Evolutionary conservation across 1,140 invertebrate species (phyloP).

Genomic region (Adoxophyes honmai): DNA sequence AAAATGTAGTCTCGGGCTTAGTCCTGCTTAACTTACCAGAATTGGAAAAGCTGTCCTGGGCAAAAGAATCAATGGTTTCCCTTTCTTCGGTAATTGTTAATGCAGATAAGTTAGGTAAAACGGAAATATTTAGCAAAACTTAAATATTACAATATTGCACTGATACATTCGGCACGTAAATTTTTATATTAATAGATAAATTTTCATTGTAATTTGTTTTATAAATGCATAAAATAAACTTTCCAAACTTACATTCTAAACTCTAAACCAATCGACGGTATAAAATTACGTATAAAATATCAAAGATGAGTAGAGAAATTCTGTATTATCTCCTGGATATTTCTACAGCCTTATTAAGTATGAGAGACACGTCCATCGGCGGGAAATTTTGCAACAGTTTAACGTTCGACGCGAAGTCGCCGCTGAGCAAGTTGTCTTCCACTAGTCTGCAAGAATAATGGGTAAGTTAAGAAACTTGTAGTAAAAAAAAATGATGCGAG

Average conservation of each 20-base stretch:
- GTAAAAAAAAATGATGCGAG: too few relatives aligned
- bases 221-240: neutral
- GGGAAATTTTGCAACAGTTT: slow-evolving; percentile 85
- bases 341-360: slow-evolving; percentile 47
- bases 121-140: too few relatives aligned
- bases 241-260: slow-evolving; percentile 6
- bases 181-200: too few relatives aligned
- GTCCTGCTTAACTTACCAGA: too few relatives aligned
- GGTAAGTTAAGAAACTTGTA: neutral
- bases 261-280: neutral
- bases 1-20: too few relatives aligned
- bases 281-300: slow-evolving; percentile 3
- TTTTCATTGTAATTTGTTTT: too few relatives aligned
- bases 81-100: too few relatives aligned
- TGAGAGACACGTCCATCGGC: slow-evolving; percentile 63
- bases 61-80: too few relatives aligned
- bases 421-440: slow-evolving; percentile 87
- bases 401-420: slow-evolving; percentile 94
- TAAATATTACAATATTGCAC: too few relatives aligned
- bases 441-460: slow-evolving; percentile 81
- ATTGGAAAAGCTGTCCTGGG: too few relatives aligned
- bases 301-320: neutral
- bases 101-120: too few relatives aligned
- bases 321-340: neutral
- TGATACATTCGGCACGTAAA: too few relatives aligned